Conservation (phyloP, 2,888 invertebrate genomes). For the Cremastobaeus sp. region DNA sequence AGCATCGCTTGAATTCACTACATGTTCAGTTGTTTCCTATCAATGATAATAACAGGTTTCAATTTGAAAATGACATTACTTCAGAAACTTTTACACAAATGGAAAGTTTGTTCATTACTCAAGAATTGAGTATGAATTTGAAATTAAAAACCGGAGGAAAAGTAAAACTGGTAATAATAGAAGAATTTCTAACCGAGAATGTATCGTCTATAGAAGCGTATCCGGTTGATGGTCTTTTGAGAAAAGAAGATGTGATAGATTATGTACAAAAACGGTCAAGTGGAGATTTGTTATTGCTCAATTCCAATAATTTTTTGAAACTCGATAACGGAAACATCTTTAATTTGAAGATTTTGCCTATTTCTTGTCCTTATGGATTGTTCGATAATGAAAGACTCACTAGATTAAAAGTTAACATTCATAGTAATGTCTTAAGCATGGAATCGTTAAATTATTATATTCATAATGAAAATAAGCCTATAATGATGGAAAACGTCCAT, state of each 20-base stretch:
- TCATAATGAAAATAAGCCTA: not conserved
- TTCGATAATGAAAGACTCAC: slow-evolving; percentile 61
- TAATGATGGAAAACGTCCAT: slow-evolving; percentile 18
- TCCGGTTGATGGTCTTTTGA: slow-evolving; percentile 66
- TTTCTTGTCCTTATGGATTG: slow-evolving; percentile 61
- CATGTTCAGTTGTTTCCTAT: slow-evolving; percentile 71
- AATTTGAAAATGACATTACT: slow-evolving; percentile 26
- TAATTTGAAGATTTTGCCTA: slow-evolving; percentile 64
- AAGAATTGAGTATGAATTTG: slow-evolving; percentile 80
- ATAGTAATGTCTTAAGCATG: slow-evolving; percentile 14
- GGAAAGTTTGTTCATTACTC: slow-evolving; percentile 80
- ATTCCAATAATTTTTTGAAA: slow-evolving; percentile 78
- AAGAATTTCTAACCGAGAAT: slow-evolving; percentile 74
- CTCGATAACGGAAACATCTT: slow-evolving; percentile 60
- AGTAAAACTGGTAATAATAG: slow-evolving; percentile 77
- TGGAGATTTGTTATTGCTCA: slow-evolving; percentile 80
- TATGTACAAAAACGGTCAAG: slow-evolving; percentile 78
- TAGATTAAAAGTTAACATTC: slow-evolving; percentile 56
- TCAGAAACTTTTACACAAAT: slow-evolving; percentile 36
- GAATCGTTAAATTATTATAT: not conserved
- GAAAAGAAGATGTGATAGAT: slow-evolving; percentile 68
- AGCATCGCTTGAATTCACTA: slow-evolving; percentile 51
- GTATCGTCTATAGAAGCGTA: slow-evolving; percentile 80
- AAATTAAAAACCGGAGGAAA: slow-evolving; percentile 81
- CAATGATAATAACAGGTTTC: slow-evolving; percentile 67